phyloP scores from a whole-genome alignment of 2,797 vertebrate genomes.

The Sebastes diploproa region DNA sequence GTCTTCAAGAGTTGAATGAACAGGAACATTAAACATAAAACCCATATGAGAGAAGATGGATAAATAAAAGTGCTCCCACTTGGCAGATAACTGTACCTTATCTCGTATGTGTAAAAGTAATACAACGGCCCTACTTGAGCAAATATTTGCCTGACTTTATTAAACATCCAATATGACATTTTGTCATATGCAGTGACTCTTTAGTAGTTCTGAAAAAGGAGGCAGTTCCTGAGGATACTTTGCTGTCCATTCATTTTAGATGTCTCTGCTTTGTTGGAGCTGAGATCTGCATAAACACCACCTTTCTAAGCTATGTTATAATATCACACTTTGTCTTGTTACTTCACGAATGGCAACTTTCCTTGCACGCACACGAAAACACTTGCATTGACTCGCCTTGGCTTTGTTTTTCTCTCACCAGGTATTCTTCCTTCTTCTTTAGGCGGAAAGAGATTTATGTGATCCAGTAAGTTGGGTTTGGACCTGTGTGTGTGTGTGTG shows the following conservation, averaged over 20 bases:
- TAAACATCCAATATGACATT: conserved; percentile 16
- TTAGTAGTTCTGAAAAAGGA: neutral
- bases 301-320: neutral
- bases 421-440: conserved; percentile 99
- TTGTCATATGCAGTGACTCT: neutral
- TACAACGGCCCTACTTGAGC: neutral
- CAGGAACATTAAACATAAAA: neutral
- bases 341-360: conserved; percentile 6
- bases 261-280: neutral
- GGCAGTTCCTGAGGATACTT: neutral
- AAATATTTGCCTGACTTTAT: conserved; percentile 24
- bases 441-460: conserved; percentile 99
- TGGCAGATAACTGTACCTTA: conserved; percentile 12
- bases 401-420: conserved; percentile 82
- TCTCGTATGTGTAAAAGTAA: conserved; percentile 4
- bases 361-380: neutral
- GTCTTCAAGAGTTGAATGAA: neutral
- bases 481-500: neutral
- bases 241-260: neutral
- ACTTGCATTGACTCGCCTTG: conserved; percentile 51
- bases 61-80: neutral
- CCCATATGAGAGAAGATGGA: neutral
- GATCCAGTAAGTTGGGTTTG: conserved; percentile 94
- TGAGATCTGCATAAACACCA: conserved; percentile 7
- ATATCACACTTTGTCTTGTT: conserved; percentile 11